Evolutionary conservation across 92 coral and sea anemone species (phyloP).

Genomic region (Zoanthus sociatus): DNA sequence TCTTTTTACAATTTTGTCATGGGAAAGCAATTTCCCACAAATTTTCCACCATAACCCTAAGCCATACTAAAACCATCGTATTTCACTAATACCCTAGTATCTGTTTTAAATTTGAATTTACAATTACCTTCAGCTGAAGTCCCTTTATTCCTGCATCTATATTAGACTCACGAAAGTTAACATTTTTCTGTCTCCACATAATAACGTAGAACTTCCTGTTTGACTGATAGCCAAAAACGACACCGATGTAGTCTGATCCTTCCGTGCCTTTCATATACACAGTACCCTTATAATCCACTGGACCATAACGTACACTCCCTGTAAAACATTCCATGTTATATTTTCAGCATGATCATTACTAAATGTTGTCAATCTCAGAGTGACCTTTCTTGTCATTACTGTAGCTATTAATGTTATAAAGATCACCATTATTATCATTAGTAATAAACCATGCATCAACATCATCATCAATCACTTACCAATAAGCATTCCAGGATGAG

Average conservation of each 20-base stretch:
- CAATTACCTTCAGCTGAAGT: slow-evolving; percentile 81
- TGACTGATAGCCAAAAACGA: slow-evolving; percentile 96
- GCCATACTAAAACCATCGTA: neutral
- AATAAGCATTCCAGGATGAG: slow-evolving; percentile 92
- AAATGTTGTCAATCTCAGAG: no score
- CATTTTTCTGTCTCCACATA: slow-evolving; percentile 95
- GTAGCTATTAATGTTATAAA: no score
- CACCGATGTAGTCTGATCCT: slow-evolving; percentile 89
- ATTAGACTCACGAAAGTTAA: slow-evolving; percentile 75
- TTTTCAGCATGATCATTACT: no score
- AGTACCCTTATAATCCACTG: slow-evolving; percentile 90
- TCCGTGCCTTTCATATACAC: slow-evolving; percentile 85
- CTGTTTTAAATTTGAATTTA: neutral
- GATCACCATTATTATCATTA: no score
- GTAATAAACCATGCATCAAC: no score
- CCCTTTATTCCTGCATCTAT: slow-evolving; percentile 90
- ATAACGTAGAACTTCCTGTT: slow-evolving; percentile 91
- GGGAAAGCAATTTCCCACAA: no score
- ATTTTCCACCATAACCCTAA: neutral
- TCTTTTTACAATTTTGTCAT: no score
- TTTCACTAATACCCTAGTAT: neutral
- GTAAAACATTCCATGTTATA: neutral
- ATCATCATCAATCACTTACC: slow-evolving; percentile 64
- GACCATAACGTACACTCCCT: slow-evolving; percentile 89
- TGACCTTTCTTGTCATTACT: no score